Conservation (phyloP, 2,888 invertebrate species). For the Sarcophaga carnaria region DNA sequence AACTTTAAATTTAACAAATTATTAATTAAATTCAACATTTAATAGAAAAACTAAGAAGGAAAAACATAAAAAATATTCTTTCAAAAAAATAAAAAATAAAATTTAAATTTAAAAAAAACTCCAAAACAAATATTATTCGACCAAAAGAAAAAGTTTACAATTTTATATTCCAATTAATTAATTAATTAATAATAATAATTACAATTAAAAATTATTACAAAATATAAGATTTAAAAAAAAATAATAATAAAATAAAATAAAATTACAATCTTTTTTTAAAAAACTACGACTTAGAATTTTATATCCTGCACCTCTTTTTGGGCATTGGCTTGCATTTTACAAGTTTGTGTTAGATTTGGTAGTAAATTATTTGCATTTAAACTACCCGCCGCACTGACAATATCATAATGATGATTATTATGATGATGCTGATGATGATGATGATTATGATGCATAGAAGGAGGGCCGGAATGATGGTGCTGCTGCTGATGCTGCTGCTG, state of each 20-base stretch:
- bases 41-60: constrained; percentile 13
- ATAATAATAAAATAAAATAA: constrained; percentile 42
- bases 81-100: neutral
- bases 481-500: constrained; percentile 60
- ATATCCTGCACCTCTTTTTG: constrained; percentile 94
- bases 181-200: neutral
- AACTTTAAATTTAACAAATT: neutral
- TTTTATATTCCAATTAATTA: too few relatives aligned
- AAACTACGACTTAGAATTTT: constrained; percentile 84
- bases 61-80: neutral
- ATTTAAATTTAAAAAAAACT: too few relatives aligned
- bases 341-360: constrained; percentile 82
- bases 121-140: constrained; percentile 46
- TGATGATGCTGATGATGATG: constrained; percentile 54
- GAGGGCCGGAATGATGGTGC: constrained; percentile 55
- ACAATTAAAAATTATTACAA: constrained; percentile 48
- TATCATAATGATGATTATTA: constrained; percentile 50
- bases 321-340: constrained; percentile 89
- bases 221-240: constrained; percentile 49
- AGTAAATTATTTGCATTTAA: constrained; percentile 80
- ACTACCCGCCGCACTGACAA: constrained; percentile 71
- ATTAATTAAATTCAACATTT: constrained; percentile 50
- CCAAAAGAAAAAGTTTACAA: too few relatives aligned
- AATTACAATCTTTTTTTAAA: constrained; percentile 31
- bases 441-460: constrained; percentile 57